Conservation (phyloP, 23 tunicate species). For the Halocynthia roretzi region DNA sequence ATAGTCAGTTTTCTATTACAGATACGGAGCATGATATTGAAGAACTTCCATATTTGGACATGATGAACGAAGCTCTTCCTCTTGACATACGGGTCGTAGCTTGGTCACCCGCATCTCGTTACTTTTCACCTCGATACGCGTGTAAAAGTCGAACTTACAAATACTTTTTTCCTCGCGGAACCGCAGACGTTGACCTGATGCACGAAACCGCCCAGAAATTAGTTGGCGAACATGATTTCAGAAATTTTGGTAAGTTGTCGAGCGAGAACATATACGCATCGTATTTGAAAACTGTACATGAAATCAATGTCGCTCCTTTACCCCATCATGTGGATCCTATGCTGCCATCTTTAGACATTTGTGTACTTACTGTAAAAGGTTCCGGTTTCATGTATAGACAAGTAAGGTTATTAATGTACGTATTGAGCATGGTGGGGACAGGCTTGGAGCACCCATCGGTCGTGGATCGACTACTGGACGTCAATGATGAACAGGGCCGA, state of each 20-base stretch:
- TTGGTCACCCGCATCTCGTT: conserved; percentile 65
- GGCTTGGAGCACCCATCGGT: conserved; percentile 7
- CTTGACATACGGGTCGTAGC: conserved; percentile 73
- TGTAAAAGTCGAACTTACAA: conserved; percentile 61
- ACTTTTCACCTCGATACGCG: conserved; percentile 32
- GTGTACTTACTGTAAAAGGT: conserved; percentile 37
- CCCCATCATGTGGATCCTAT: not conserved
- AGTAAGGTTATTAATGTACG: conserved; percentile 38
- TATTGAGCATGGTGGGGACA: conserved; percentile 26
- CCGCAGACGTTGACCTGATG: conserved; percentile 54
- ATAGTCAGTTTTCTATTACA: not conserved
- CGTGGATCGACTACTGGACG: conserved; percentile 43
- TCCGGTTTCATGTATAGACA: conserved; percentile 46
- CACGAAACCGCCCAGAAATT: conserved; percentile 62
- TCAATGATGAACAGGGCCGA: conserved; percentile 36
- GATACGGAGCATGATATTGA: conserved; percentile 44
- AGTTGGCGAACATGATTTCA: conserved; percentile 67
- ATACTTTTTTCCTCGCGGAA: conserved; percentile 55
- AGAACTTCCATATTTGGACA: conserved; percentile 54
- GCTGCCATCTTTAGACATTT: conserved; percentile 26
- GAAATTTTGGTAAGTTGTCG: conserved; percentile 68
- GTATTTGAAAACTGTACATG: not conserved
- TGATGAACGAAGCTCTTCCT: conserved; percentile 80
- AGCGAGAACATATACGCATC: conserved; percentile 1
- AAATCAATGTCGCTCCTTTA: conserved; percentile 9